Evolutionary conservation across 1,140 invertebrate genomes (phyloP).

Genomic region (Elymnias hypermnestra): DNA sequence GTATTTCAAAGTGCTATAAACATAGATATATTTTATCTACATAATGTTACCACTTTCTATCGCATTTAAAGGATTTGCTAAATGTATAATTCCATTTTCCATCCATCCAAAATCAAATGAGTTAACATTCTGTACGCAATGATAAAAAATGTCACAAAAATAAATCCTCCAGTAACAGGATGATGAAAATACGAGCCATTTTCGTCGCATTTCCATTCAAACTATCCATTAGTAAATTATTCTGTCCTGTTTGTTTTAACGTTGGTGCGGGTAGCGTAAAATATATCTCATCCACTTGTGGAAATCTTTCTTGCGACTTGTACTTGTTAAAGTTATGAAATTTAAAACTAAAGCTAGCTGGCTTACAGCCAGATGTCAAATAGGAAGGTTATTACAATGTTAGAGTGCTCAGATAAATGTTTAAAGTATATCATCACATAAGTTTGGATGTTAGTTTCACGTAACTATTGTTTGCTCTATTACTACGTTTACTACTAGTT

Average conservation of each 20-base stretch:
- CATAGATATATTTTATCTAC: too few species aligned
- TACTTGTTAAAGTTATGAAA: constrained; percentile 24
- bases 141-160: too few species aligned
- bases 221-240: constrained; percentile 5
- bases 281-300: constrained; percentile 10
- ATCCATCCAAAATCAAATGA: too few species aligned
- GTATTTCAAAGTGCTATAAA: too few species aligned
- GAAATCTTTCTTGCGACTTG: constrained; percentile 11
- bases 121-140: too few species aligned
- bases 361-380: constrained; percentile 46
- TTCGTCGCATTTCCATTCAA: constrained; percentile 4
- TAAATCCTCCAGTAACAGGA: background rate
- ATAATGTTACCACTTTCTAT: too few species aligned
- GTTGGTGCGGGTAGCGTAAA: constrained; percentile 1
- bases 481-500: background rate
- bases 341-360: constrained; percentile 53
- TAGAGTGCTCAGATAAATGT: constrained; percentile 44
- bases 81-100: too few species aligned
- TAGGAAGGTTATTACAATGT: constrained; percentile 46
- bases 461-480: background rate
- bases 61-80: too few species aligned
- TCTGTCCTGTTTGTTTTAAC: constrained; percentile 4
- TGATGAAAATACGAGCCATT: background rate
- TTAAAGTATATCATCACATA: constrained; percentile 41
- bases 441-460: constrained; percentile 14